Percentiles rank a stretch among this genome's conserved stretches.
Conservation (phyloP, 2,113 vertebrate species). For the Rhynchopsitta pachyrhyncha region DNA sequence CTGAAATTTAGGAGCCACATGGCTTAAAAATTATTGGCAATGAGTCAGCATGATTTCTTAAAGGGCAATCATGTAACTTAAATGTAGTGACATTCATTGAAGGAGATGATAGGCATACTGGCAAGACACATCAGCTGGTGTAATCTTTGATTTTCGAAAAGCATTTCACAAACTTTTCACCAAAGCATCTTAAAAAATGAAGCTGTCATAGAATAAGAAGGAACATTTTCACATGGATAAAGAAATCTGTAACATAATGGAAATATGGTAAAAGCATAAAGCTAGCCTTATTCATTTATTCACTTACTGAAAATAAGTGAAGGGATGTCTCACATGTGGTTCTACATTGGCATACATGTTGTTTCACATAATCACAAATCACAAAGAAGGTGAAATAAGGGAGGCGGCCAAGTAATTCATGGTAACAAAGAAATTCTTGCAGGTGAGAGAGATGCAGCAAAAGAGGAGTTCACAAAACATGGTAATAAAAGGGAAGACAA, state of each 20-base stretch:
- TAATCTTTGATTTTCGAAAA: neutral
- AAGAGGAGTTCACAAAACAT: neutral
- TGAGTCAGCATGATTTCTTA: neutral
- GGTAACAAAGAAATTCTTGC: neutral
- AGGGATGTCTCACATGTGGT: neutral
- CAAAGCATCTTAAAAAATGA: neutral
- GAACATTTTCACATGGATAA: neutral
- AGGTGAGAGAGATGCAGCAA: neutral
- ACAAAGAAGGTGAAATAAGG: neutral
- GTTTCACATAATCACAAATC: neutral
- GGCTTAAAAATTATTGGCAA: neutral
- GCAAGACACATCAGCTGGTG: neutral
- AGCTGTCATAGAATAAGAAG: neutral
- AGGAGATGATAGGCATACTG: neutral
- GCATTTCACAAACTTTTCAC: neutral
- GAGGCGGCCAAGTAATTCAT: neutral
- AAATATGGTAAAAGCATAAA: neutral
- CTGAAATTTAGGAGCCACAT: neutral
- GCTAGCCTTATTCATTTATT: neutral
- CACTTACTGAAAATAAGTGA: neutral
- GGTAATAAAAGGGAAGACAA: neutral
- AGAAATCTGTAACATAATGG: neutral
- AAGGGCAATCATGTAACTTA: neutral
- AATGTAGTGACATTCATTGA: neutral
- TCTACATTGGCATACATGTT: neutral